Evolutionary conservation across 2,797 vertebrate genomes (phyloP).

Genomic region (Melanotaenia trifasciata): DNA sequence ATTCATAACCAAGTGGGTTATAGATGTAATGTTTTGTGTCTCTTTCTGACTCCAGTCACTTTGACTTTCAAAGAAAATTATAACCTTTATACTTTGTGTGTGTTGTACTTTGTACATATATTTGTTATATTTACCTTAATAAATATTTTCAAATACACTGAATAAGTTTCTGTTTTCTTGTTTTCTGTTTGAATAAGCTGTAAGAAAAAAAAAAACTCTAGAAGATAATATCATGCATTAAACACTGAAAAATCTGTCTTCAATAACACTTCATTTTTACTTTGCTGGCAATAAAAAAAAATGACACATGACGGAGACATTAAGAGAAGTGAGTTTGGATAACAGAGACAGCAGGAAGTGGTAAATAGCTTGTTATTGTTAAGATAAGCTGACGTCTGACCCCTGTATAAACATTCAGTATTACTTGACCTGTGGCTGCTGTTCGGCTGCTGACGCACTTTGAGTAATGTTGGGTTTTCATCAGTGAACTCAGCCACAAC

Average conservation of each 20-base stretch:
- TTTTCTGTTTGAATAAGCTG: background rate
- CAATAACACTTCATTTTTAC: background rate
- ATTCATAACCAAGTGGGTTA: constrained; percentile 65
- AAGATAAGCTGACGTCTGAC: constrained; percentile 25
- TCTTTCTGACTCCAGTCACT: constrained; percentile 67
- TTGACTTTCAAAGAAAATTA: constrained; percentile 61
- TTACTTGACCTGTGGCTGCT: constrained; percentile 3
- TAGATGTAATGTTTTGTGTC: constrained; percentile 57
- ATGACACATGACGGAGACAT: background rate
- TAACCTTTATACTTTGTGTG: constrained; percentile 76
- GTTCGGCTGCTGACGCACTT: constrained; percentile 41
- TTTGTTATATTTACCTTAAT: constrained; percentile 78
- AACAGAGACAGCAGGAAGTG: background rate
- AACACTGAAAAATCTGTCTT: background rate
- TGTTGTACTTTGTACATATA: constrained; percentile 58
- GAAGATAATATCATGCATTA: too few relatives aligned
- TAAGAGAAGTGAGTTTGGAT: background rate
- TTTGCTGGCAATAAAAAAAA: background rate
- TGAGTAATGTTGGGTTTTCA: constrained; percentile 42
- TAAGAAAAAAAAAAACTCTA: background rate
- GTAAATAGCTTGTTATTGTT: constrained; percentile 19
- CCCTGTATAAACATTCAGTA: constrained; percentile 23
- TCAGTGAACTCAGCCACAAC: constrained; percentile 19
- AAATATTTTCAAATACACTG: constrained; percentile 76
- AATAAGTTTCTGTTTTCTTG: constrained; percentile 23